Evolutionary conservation across 2,797 vertebrate genomes (phyloP).

Genomic region (Lacerta agilis): DNA sequence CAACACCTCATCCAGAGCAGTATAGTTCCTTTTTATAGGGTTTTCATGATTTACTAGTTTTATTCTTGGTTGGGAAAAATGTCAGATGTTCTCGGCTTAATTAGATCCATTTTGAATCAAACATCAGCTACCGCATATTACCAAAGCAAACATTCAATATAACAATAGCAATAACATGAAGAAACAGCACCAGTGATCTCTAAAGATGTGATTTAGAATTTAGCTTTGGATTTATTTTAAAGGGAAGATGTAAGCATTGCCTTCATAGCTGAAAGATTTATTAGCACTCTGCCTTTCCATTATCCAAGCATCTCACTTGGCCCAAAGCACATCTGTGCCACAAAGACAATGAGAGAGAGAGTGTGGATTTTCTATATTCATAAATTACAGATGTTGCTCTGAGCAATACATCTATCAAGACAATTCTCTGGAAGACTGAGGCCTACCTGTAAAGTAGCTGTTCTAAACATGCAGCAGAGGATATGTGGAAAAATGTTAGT

Average conservation of each 20-base stretch:
- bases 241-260: conserved; percentile 67
- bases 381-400: conserved; percentile 70
- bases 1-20: conserved; percentile 50
- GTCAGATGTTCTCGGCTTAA: conserved; percentile 42
- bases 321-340: conserved; percentile 70
- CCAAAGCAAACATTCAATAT: conserved; percentile 46
- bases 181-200: conserved; percentile 45
- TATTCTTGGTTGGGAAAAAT: conserved; percentile 35
- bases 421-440: conserved; percentile 57
- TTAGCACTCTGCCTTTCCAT: conserved; percentile 62
- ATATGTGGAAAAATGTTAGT: conserved; percentile 52
- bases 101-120: conserved; percentile 65
- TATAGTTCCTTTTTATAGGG: conserved; percentile 48
- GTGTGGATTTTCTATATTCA: conserved; percentile 49
- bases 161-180: conserved; percentile 55
- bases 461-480: conserved; percentile 43
- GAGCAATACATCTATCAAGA: conserved; percentile 67
- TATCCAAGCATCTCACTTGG: conserved; percentile 72
- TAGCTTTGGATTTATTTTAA: conserved; percentile 71
- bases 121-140: conserved; percentile 45
- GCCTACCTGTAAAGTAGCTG: conserved; percentile 52
- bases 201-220: conserved; percentile 66
- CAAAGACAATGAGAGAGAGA: conserved; percentile 57
- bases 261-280: conserved; percentile 73
- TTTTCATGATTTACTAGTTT: conserved; percentile 57